These are phyloP conservation scores for Gadus chalcogrammus DNA, from an alignment of 2,113 vertebrate genomes.

Conservation along the genomic window DNA sequence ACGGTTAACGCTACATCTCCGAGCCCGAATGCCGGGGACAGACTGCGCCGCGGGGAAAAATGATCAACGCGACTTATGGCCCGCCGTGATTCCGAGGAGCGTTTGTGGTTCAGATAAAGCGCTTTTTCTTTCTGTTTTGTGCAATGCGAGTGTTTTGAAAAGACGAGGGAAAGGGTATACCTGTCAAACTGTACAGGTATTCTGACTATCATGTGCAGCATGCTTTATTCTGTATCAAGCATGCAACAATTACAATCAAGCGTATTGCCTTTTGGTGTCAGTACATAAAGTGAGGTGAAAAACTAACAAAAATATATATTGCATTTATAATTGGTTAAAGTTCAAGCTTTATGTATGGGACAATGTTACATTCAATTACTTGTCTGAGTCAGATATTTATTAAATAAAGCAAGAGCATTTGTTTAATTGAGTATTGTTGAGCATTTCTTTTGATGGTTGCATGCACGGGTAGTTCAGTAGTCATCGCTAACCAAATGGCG, in stretches of 20 bases:
- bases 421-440: slow-evolving; percentile 31
- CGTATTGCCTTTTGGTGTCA: slow-evolving; percentile 50
- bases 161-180: slow-evolving; percentile 14
- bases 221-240: slow-evolving; percentile 52
- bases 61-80: slow-evolving; percentile 1
- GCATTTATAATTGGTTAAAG: slow-evolving; percentile 41
- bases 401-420: slow-evolving; percentile 69
- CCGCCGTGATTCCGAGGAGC: slow-evolving; percentile 42
- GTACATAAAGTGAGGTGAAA: slow-evolving; percentile 26
- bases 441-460: slow-evolving; percentile 1
- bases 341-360: slow-evolving; percentile 42
- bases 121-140: slow-evolving; percentile 1
- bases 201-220: slow-evolving; percentile 40
- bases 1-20: slow-evolving; percentile 35
- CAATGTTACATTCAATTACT: slow-evolving; percentile 39
- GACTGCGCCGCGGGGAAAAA: slow-evolving; percentile 35
- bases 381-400: slow-evolving; percentile 56
- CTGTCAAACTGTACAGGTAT: slow-evolving; percentile 9
- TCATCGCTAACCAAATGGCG: neutral
- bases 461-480: neutral
- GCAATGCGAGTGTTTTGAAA: slow-evolving; percentile 14
- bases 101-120: slow-evolving; percentile 6
- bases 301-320: slow-evolving; percentile 19
- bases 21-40: slow-evolving; percentile 22
- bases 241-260: slow-evolving; percentile 56